Percentiles rank a stretch among this genome's conserved stretches.
Conservation (phyloP, 1,140 invertebrate genomes). For the Holcopasites calliopsidis region DNA sequence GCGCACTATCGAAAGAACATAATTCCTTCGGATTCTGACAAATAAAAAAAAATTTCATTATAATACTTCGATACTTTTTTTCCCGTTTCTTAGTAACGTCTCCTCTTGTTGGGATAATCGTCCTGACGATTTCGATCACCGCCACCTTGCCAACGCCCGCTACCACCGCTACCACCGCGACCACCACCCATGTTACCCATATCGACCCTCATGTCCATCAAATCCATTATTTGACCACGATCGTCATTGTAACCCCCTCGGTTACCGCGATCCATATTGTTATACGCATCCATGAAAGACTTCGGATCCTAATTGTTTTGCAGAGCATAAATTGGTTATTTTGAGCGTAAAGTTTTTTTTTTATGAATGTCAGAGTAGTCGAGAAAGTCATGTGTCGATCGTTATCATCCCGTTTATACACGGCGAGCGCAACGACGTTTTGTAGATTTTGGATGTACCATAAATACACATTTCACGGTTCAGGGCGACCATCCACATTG, state of each 20-base stretch:
- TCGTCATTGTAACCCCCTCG: conserved; percentile 78
- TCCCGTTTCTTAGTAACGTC: conserved; percentile 78
- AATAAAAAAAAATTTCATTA: conserved; percentile 16
- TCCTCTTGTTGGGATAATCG: conserved; percentile 79
- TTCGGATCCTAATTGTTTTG: conserved; percentile 73
- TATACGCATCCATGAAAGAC: conserved; percentile 79
- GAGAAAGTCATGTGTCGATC: conserved; percentile 32
- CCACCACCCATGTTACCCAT: conserved; percentile 73
- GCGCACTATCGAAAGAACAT: conserved; percentile 12
- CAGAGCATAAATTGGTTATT: conserved; percentile 13
- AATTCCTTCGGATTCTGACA: neutral
- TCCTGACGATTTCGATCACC: conserved; percentile 77
- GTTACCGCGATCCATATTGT: conserved; percentile 76
- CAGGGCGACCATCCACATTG: conserved; percentile 77
- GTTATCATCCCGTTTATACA: conserved; percentile 49
- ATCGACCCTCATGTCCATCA: conserved; percentile 80
- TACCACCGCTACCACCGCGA: conserved; percentile 64
- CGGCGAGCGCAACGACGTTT: conserved; percentile 48
- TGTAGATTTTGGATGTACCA: conserved; percentile 62
- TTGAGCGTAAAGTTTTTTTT: neutral
- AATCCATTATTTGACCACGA: conserved; percentile 78
- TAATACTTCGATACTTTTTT: conserved; percentile 8
- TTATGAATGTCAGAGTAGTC: neutral
- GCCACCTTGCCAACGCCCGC: conserved; percentile 72
- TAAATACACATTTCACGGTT: conserved; percentile 69